A percentile compares a stretch with the other conserved stretches of the same genome.
phyloP scores from a whole-genome alignment of 2,113 vertebrate species.

The Recurvirostra avosetta region DNA sequence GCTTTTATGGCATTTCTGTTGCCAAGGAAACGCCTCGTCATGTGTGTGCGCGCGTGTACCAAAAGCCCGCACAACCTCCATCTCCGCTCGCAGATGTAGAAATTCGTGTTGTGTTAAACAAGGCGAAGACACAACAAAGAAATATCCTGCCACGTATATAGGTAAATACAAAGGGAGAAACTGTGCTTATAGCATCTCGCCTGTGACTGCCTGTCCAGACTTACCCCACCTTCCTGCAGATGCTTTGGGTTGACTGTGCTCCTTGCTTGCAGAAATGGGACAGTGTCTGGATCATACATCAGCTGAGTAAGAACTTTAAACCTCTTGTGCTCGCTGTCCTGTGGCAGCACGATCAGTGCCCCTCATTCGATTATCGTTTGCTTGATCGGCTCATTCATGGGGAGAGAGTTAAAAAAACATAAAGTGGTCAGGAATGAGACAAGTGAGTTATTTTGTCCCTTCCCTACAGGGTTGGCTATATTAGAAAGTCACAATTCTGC shows the following conservation, averaged over 20 bases:
- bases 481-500: conserved; percentile 12
- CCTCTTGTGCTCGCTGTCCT: not conserved
- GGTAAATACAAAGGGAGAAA: not conserved
- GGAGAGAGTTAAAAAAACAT: not conserved
- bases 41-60: not conserved
- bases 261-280: not conserved
- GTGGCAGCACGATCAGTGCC: not conserved
- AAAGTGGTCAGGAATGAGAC: not conserved
- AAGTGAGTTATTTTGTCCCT: not conserved
- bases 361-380: not conserved
- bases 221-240: not conserved
- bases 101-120: not conserved
- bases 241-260: not conserved
- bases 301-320: not conserved
- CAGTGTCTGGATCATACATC: rapidly evolving
- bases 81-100: not conserved
- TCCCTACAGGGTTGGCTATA: conserved; percentile 33
- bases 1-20: conserved; percentile 63
- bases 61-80: not conserved
- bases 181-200: not conserved
- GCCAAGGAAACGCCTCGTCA: conserved; percentile 38
- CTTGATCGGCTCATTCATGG: not conserved
- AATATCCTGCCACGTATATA: not conserved
- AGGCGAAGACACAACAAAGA: not conserved
- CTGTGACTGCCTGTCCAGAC: not conserved